Evolutionary conservation across 2,797 vertebrate species (phyloP).

Genomic region (Gallinago solitaria): DNA sequence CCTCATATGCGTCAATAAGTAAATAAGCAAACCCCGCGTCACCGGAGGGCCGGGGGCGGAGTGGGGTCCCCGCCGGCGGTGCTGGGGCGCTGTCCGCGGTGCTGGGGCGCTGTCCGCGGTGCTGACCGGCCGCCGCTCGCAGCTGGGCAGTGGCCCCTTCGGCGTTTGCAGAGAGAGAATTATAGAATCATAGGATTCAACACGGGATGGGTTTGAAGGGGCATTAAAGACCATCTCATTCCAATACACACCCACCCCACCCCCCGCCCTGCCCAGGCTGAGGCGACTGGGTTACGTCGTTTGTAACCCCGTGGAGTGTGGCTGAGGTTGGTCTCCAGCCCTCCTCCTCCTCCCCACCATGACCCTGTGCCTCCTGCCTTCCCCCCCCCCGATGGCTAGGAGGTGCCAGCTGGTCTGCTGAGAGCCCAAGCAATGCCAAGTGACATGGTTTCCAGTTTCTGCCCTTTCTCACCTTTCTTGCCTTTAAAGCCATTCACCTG

Average conservation of each 20-base stretch:
- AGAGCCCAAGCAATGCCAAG: background rate
- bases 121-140: background rate
- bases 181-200: too few relatives aligned
- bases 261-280: constrained; percentile 22
- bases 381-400: background rate
- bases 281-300: constrained; percentile 69
- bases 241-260: background rate
- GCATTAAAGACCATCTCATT: background rate
- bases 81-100: background rate
- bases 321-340: constrained; percentile 49
- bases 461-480: background rate
- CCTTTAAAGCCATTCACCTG: background rate
- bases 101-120: background rate
- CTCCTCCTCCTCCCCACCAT: background rate
- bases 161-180: constrained; percentile 59
- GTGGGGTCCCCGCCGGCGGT: too few relatives aligned
- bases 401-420: background rate
- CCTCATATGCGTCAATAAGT: rapidly evolving
- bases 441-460: background rate
- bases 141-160: constrained; percentile 69
- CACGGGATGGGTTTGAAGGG: background rate
- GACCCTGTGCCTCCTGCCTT: background rate
- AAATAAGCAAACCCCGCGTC: background rate
- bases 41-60: background rate
- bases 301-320: constrained; percentile 62